Base-by-base conservation (phyloP, 2,797 vertebrate genomes). In the Paratrypauchen microcephalus region DNA sequence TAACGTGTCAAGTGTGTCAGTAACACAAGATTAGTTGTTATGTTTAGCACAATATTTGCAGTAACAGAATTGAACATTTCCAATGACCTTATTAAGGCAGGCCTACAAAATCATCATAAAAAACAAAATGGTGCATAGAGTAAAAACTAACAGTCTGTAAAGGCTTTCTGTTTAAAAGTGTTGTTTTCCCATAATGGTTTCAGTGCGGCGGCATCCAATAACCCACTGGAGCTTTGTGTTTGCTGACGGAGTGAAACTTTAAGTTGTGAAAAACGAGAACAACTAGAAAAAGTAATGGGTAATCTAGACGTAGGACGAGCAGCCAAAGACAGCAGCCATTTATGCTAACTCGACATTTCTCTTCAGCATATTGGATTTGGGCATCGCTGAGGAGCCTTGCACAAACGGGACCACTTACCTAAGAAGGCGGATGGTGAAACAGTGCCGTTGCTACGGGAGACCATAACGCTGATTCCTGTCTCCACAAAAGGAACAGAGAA, bases 401-500 rank as follows among this genome's bases (percentile, higher is more conserved):
- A 45, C 47, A 66, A 74, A 76, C 52, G 67, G 11, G 59, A 55
- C 52, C 41, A 72, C 90, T 90, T 90, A 97, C 96, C 96, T 52
- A 97, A 94, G 83, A 97, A 97, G 83, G 96, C 96, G 0, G 96
- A 97, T 21, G 96, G 96, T 16, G 96, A 97, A 65, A 97, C 96
- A 0, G 96, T 97, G 74, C 96, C 96, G 11, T 97, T 97, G 93
- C 96, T 97, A 62, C 96, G 94, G 45, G 95, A 95, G 84, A 97
- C 96, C 96, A 97, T 97, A 76, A 97, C 96, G 39, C 96, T 97
- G 89, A 97, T 97, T 68, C 96, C 96, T 0, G 96, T 97, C 89
- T 97, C 96, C 70, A 97, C 96, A 60, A 97, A 97, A 75, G 96
- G 96, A 59, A 97, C 96, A 0, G 96, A 97, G 90, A 97, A 97